Percentiles rank a stretch among this genome's conserved stretches.
Conservation (phyloP, 2,797 vertebrate genomes). For the Neomorphus geoffroyi region DNA sequence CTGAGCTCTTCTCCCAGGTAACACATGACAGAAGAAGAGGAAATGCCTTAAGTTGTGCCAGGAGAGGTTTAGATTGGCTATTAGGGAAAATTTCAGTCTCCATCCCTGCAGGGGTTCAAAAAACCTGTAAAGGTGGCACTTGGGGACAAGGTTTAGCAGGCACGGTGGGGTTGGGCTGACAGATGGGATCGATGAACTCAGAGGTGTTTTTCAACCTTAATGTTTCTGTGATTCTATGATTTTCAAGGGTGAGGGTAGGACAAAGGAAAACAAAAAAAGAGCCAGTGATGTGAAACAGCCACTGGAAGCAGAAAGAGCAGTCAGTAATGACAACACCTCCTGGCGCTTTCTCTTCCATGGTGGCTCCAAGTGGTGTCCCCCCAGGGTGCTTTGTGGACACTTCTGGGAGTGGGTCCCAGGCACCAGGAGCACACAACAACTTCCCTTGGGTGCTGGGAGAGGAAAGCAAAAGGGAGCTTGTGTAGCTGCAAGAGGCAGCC, state of each 20-base stretch:
- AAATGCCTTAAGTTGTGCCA: no score
- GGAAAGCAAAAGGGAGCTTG: background rate
- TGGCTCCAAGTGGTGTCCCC: background rate
- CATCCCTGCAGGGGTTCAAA: no score
- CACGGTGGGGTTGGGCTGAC: no score
- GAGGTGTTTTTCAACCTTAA: no score
- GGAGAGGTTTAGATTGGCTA: no score
- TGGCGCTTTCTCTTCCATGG: accelerated
- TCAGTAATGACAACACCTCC: background rate
- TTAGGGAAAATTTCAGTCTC: no score
- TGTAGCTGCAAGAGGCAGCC: background rate
- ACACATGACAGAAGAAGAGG: no score
- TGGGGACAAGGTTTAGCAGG: no score
- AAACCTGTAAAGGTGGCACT: no score
- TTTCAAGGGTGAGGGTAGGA: background rate
- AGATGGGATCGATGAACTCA: no score
- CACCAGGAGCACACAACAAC: accelerated
- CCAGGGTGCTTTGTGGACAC: background rate
- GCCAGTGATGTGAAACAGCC: background rate
- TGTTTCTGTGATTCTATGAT: no score
- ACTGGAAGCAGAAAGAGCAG: background rate
- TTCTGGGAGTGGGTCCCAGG: background rate
- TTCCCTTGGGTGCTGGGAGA: background rate
- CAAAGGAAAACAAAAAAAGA: background rate
- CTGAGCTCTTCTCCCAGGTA: no score